phyloP scores from a whole-genome alignment of 1,140 invertebrate genomes.

The Neodiprion lecontei region DNA sequence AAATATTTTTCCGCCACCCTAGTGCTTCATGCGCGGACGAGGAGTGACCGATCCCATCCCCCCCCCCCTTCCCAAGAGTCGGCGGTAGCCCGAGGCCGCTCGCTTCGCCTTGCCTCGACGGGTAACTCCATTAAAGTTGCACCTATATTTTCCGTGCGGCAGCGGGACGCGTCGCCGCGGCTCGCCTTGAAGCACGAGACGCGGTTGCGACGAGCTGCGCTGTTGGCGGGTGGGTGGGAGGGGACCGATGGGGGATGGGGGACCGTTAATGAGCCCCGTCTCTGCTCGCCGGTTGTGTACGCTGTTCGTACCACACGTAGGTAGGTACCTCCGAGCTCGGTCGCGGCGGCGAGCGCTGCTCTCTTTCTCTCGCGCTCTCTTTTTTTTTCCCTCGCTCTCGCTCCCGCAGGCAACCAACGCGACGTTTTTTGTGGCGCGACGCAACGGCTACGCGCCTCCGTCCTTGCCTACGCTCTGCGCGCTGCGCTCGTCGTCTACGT shows the following conservation, averaged over 20 bases:
- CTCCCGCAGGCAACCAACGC: background rate
- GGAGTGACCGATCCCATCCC: too few relatives aligned
- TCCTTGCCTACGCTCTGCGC: conserved; percentile 33
- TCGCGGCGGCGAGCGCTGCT: conserved; percentile 11
- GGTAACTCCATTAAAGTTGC: conserved; percentile 5
- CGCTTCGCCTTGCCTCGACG: background rate
- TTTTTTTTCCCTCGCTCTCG: conserved; percentile 21
- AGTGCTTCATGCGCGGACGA: too few relatives aligned
- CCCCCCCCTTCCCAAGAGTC: too few relatives aligned
- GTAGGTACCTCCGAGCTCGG: background rate
- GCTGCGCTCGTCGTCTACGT: conserved; percentile 29
- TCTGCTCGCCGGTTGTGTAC: conserved; percentile 43
- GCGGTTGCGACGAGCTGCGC: background rate
- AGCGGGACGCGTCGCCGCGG: background rate
- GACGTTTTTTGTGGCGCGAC: conserved; percentile 28
- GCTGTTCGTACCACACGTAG: background rate
- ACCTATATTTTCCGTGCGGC: conserved; percentile 1
- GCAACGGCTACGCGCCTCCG: conserved; percentile 32
- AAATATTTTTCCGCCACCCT: too few relatives aligned
- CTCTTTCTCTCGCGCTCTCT: conserved; percentile 24
- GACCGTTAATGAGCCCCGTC: conserved; percentile 49
- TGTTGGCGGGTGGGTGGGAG: conserved; percentile 1
- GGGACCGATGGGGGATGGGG: conserved; percentile 19
- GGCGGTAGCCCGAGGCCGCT: background rate
- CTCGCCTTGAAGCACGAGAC: too few relatives aligned